Evolutionary conservation across 2,113 vertebrate species (phyloP).

Genomic region (Crotalus tigris): DNA sequence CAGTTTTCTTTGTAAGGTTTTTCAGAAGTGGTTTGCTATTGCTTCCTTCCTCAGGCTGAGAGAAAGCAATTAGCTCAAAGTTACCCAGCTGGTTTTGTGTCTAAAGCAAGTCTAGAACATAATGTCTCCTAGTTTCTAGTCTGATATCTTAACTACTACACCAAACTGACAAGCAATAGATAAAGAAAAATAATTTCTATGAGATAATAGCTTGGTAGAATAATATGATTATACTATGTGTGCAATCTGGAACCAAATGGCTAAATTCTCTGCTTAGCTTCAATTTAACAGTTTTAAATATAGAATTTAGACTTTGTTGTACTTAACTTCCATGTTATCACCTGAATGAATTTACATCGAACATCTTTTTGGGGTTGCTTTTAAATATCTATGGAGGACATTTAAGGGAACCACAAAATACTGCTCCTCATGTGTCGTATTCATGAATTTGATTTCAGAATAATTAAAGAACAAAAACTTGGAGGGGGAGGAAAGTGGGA

Average conservation of each 20-base stretch:
- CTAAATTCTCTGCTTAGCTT: slow-evolving; percentile 1
- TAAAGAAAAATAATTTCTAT: background rate
- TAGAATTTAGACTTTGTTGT: background rate
- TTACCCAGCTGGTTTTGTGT: background rate
- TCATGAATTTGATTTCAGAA: background rate
- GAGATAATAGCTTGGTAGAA: background rate
- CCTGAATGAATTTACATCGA: background rate
- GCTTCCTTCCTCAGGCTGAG: background rate
- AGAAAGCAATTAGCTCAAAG: background rate
- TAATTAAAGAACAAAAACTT: background rate
- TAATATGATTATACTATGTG: background rate
- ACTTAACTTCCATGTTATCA: background rate
- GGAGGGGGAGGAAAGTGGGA: background rate
- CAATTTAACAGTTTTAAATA: background rate
- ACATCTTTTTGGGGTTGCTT: background rate
- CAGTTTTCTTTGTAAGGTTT: background rate
- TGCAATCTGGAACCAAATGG: background rate
- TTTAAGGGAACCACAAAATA: background rate
- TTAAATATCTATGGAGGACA: background rate
- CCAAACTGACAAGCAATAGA: background rate
- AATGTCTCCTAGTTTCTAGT: background rate
- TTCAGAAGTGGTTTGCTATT: background rate
- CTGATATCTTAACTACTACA: background rate
- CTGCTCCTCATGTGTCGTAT: background rate
- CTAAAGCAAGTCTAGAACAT: background rate